Evolutionary conservation across 2,113 vertebrate genomes (phyloP).

Genomic region (Mirza zaza): DNA sequence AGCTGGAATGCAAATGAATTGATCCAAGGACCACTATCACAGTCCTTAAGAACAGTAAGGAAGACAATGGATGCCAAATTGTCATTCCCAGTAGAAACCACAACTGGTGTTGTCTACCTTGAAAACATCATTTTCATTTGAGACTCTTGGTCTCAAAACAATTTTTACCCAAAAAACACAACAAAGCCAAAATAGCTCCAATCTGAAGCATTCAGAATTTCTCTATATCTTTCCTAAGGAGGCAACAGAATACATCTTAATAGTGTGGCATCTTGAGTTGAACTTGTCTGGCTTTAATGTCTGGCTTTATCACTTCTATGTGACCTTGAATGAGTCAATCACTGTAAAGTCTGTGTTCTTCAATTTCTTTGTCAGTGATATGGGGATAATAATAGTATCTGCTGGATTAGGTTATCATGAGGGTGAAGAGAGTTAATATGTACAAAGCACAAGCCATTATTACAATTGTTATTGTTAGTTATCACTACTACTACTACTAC

Average conservation of each 20-base stretch:
- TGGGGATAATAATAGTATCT: background rate
- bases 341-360: background rate
- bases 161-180: slow-evolving; percentile 34
- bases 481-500: background rate
- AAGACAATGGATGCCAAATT: background rate
- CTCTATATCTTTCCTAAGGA: background rate
- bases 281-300: background rate
- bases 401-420: background rate
- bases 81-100: background rate
- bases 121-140: background rate
- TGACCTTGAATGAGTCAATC: background rate
- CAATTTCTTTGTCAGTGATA: background rate
- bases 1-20: background rate
- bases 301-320: background rate
- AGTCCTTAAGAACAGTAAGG: background rate
- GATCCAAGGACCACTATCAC: background rate
- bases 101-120: background rate
- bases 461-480: background rate
- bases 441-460: background rate
- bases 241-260: background rate
- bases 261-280: background rate
- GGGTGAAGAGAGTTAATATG: background rate
- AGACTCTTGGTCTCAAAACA: slow-evolving; percentile 23
- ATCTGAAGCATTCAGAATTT: background rate
- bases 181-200: background rate